Evolutionary conservation across 2,888 invertebrate genomes (phyloP), one percentile per base, ranked within the genome.

Genomic region (Amiota minor): DNA sequence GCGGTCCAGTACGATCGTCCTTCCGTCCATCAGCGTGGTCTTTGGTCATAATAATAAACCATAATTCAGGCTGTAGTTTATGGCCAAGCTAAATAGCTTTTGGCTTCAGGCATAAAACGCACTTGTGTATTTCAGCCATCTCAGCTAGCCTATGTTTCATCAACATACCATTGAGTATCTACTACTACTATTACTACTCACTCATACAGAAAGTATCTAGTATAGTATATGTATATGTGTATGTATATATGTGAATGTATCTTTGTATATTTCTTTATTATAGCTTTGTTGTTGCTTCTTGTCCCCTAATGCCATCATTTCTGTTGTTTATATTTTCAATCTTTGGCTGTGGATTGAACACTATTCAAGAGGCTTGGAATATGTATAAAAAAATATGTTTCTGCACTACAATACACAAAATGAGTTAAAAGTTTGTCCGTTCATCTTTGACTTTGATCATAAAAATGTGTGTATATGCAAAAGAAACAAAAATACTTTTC

Each of bases 11-110:
- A 1, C 69, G 62, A 72, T 46, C 47, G 61, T 68, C 65, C 73
- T 73, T 59, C 74, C 59, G 62, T 71, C 50, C 62, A 47, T 56
- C 16, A 67, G 56, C 65, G 61, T 71, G 69, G 70, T 69, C 75
- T 74, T 77, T 81, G 81, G 76, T 75, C 85, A 86, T 83, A 83
- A 74, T 78, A 75, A 78, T 76, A 88, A 88, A 87, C 88, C 87
- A 87, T 80, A 74, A 79, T 78, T 75, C 80, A 76, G 84, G 70
- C 81, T 86, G 87, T 79, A 79, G 78, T 83, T 86, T 86, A 86
- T 87, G 81, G 81, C 81, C 80, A 70, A 80, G 74, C 78, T 79
- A 77, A 77, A 83, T 80, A 83, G 82, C 76, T 75, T 74, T 75
- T 73, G 72, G 76, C 79, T 76, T 75, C 71, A 77, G 79, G 84